These are phyloP conservation scores for Aramus guarauna DNA, from an alignment of 2,113 vertebrate species.

Conservation along the genomic window DNA sequence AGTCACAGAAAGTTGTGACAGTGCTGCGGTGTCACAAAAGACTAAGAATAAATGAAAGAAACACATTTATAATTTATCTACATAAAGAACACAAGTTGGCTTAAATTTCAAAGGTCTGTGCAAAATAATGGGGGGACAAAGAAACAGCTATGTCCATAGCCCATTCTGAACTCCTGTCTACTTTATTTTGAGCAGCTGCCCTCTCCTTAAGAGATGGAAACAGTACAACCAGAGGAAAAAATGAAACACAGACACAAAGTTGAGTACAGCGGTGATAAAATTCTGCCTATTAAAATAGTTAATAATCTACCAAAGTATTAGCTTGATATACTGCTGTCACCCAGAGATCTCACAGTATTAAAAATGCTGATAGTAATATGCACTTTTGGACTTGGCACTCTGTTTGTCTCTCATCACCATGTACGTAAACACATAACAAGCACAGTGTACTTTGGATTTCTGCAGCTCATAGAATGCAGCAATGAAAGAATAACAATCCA, in stretches of 20 bases:
- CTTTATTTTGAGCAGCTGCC: background rate
- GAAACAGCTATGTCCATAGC: background rate
- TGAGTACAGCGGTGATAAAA: background rate
- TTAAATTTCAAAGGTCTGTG: background rate
- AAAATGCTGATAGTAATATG: background rate
- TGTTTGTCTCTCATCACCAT: background rate
- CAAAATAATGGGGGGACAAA: background rate
- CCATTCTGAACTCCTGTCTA: background rate
- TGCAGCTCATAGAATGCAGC: background rate
- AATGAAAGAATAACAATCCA: background rate
- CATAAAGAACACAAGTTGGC: background rate
- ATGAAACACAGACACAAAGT: background rate
- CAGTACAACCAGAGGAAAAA: background rate
- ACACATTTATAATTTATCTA: background rate
- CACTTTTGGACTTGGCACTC: constrained; percentile 3
- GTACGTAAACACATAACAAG: background rate
- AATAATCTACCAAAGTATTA: constrained; percentile 18
- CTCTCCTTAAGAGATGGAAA: background rate
- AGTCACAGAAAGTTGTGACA: background rate
- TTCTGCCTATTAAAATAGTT: background rate
- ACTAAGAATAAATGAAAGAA: background rate
- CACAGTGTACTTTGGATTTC: background rate
- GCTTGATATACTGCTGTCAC: background rate
- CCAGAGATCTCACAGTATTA: background rate
- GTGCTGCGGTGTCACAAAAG: background rate